Evolutionary conservation across 2,888 invertebrate species (phyloP), one percentile per base, ranked within the genome.

Genomic region (Nemotelus pantherinus): DNA sequence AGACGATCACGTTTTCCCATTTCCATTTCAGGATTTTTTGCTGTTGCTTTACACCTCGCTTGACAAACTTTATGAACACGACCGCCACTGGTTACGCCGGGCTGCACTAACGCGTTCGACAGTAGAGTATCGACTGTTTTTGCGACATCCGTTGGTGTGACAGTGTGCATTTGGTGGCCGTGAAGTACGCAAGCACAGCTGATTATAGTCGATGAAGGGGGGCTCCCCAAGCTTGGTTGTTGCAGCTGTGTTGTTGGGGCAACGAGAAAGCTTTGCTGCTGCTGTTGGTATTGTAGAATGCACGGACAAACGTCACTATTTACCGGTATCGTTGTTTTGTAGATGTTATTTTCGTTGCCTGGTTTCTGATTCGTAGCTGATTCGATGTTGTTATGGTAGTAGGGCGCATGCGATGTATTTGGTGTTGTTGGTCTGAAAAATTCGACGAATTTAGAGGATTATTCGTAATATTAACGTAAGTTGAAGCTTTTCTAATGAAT

Each of bases 291-390:
- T 55, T 74, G 74, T 48, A 60, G 25, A 74, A 74, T 44, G 44
- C 67, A 78, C 43, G n/a, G 68, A 74, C 80, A 79, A 47, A 81
- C 81, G 74, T 80, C 67, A 76, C 81, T 82, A 77, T 85, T 84
- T 72, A 85, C 84, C 81, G 85, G 85, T 82, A 85, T 86, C 67
- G 85, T 86, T 80, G 85, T 85, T 82, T 85, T 86, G 79, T 83
- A 84, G 76, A 82, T 80, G 80, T 76, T 80, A 82, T 76, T 81
- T 82, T 78, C 82, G 83, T 75, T 82, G 25, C 25, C 25, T 25
- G 25, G 25, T 25, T 25, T 25, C 81, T n/a, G 81, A 77, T 78
- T 55, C 6, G 43, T 45, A 43, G 48, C 47, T 41, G 60, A 63
- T 10, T 43, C 68, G 48, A 64, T 53, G 45, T 44, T 45, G 50